Percentiles rank a stretch among this genome's conserved stretches.
Conservation (phyloP, 2,113 vertebrate species). For the Actenoides hombroni region DNA sequence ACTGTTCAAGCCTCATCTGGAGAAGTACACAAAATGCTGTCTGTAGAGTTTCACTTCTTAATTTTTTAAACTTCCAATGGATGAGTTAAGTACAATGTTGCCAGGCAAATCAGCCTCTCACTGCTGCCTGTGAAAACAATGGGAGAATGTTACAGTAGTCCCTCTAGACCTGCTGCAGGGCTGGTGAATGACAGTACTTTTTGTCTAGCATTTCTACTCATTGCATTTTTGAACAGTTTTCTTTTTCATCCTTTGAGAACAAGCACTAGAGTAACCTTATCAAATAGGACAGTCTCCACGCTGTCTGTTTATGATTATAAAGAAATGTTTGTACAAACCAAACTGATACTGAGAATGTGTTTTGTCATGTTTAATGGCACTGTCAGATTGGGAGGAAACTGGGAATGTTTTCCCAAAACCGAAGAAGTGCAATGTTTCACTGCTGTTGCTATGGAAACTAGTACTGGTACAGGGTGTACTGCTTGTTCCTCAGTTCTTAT, state of each 20-base stretch:
- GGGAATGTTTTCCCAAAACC: not conserved
- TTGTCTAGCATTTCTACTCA: not conserved
- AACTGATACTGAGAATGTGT: not conserved
- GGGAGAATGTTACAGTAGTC: not conserved
- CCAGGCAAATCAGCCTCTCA: not conserved
- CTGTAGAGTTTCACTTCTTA: not conserved
- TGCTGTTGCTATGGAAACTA: constrained; percentile 4
- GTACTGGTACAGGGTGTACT: not conserved
- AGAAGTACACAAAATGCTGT: not conserved
- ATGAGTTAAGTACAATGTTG: not conserved
- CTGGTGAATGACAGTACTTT: not conserved
- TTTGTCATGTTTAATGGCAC: not conserved
- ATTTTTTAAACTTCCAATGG: not conserved
- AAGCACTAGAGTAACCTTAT: not conserved
- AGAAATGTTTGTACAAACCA: not conserved
- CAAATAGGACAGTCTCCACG: not conserved
- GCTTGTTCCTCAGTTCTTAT: not conserved
- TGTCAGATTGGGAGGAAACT: not conserved
- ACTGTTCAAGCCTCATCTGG: not conserved
- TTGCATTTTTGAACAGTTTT: not conserved
- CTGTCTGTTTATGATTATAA: not conserved
- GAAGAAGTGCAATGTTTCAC: not conserved
- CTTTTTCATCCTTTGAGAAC: not conserved
- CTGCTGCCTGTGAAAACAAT: not conserved
- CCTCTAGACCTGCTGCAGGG: not conserved